Evolutionary conservation across 2,797 vertebrate genomes (phyloP), one percentile per base, ranked within the genome.

Genomic region (Momotus momota): DNA sequence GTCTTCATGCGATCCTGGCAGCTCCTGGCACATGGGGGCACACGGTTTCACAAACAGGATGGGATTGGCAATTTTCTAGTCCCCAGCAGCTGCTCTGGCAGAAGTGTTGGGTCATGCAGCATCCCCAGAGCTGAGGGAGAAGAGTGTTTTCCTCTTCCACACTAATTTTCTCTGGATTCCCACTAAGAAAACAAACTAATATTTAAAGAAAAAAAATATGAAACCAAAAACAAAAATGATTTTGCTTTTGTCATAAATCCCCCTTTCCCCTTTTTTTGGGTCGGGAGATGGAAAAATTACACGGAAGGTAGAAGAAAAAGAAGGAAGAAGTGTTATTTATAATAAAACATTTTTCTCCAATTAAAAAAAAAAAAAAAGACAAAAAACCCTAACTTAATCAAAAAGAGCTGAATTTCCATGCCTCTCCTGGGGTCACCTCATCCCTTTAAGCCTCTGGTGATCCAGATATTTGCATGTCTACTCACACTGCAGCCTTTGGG

Each of bases 1-100:
- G 62, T 57, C 38, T 20, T 58, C 2, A 0, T 0, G 1, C 3
- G 2, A 33, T 61, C 17, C 77, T 52, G 64, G 64, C 17, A 71
- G 64, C 23, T 90, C 46, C 64, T 69, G 70, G 41, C 15, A 58
- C 51, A 2, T 1, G 2, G 26, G 15, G 29, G 67, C 5, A 2
- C 60, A 22, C 23, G 19, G 23, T 62, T 86, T 45, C 75, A 77
- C 5, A 4, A n/a, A 65, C 38, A 65, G 22, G 35, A 52, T 70
- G 73, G 31, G 14, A 46, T 73, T 87, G 72, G 60, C 55, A 85
- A 22, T 12, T 9, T 48, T 29, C 43, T 26, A 18, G 40, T 15
- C 22, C 25, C 38, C 2, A 1, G 23, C 1, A 1, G 52, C 12
- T 60, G 29, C 69, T 74, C n/a, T 7, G 58, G 16, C 12, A 45